A percentile compares a stretch with the other conserved stretches of the same genome.
phyloP scores from a whole-genome alignment of 2,113 vertebrate genomes.

The Phocoena phocoena region DNA sequence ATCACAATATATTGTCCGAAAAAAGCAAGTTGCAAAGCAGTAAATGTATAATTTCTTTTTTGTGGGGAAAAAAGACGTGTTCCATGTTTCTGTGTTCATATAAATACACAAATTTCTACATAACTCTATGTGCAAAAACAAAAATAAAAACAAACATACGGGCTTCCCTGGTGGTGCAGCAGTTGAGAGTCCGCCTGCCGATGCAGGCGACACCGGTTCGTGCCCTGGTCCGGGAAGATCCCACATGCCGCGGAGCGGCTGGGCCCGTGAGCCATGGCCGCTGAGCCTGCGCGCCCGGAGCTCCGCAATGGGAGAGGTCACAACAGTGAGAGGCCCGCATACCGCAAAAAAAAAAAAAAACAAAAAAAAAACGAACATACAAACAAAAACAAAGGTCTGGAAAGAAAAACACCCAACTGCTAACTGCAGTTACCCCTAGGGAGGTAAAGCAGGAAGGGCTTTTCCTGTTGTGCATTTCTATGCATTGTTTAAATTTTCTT shows the following conservation, averaged over 20 bases:
- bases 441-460: background rate
- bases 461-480: background rate
- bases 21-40: background rate
- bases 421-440: background rate
- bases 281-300: too few relatives aligned
- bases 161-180: too few relatives aligned
- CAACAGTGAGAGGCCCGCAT: too few relatives aligned
- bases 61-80: background rate
- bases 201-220: too few relatives aligned
- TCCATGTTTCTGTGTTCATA: background rate
- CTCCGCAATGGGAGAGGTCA: too few relatives aligned
- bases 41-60: background rate
- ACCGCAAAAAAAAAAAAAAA: background rate
- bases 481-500: slow-evolving; percentile 4
- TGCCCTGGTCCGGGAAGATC: too few relatives aligned
- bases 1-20: background rate
- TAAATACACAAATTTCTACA: background rate
- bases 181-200: too few relatives aligned
- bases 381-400: background rate
- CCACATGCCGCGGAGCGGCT: too few relatives aligned
- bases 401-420: background rate
- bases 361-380: background rate
- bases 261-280: too few relatives aligned
- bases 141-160: background rate
- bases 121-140: background rate